These are phyloP conservation scores for Castor canadensis DNA, from an alignment of 2,113 vertebrate species.

Conservation along the genomic window DNA sequence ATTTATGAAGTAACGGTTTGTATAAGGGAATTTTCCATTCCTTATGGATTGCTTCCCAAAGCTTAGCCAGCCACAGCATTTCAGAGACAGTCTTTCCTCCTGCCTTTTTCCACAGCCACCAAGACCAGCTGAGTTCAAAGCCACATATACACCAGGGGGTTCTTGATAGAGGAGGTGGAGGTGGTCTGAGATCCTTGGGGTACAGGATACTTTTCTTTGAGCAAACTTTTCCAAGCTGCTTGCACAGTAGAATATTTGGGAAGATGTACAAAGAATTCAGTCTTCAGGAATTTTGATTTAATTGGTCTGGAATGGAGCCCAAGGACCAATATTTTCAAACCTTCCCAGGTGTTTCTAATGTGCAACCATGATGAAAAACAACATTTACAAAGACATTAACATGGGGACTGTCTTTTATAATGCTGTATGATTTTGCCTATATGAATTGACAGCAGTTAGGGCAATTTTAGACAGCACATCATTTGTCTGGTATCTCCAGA, in stretches of 20 bases:
- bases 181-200: not conserved
- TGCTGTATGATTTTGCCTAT: not conserved
- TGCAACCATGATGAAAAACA: not conserved
- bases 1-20: constrained; percentile 6
- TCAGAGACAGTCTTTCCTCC: not conserved
- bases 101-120: not conserved
- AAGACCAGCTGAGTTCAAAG: not conserved
- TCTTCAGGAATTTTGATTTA: not conserved
- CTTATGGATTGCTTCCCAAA: not conserved
- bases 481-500: not conserved
- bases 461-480: not conserved
- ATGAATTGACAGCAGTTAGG: not conserved
- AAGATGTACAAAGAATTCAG: not conserved
- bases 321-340: not conserved
- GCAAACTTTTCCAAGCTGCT: not conserved
- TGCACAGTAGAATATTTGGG: not conserved
- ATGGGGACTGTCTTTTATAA: not conserved
- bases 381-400: not conserved
- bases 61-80: not conserved
- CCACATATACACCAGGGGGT: not conserved
- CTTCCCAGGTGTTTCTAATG: not conserved
- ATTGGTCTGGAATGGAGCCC: not conserved
- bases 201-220: not conserved
- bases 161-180: not conserved
- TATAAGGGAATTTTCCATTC: not conserved